Evolutionary conservation across 2,797 vertebrate species (phyloP).

Genomic region (Etheostoma perlongum): DNA sequence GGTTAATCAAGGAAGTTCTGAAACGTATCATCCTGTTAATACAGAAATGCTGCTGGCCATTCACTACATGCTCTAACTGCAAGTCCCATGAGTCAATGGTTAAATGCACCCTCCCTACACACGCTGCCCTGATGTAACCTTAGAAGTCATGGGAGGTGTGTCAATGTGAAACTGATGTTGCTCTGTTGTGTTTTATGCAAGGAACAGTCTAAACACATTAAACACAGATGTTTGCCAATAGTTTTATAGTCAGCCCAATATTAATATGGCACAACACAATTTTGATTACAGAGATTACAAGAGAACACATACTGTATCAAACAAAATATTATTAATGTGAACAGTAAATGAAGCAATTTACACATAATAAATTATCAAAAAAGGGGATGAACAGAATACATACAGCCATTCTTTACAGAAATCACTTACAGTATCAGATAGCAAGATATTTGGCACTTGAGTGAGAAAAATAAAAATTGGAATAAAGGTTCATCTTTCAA

Average conservation of each 20-base stretch:
- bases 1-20: not conserved
- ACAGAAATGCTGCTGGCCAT: not conserved
- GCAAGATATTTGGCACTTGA: constrained; percentile 76
- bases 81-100: not conserved
- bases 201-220: not conserved
- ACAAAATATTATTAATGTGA: constrained; percentile 49
- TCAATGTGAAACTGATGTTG: not conserved
- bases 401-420: constrained; percentile 57
- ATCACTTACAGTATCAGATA: constrained; percentile 56
- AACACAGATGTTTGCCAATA: constrained; percentile 20
- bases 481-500: constrained; percentile 47
- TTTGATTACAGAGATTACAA: constrained; percentile 64
- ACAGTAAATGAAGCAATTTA: constrained; percentile 71
- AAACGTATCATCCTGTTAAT: constrained; percentile 11
- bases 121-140: not conserved
- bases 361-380: constrained; percentile 77
- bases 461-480: constrained; percentile 53
- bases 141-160: not conserved
- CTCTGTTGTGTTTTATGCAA: not conserved
- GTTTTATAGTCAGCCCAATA: constrained; percentile 66
- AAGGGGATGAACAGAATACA: constrained; percentile 35
- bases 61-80: not conserved
- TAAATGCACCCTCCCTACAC: not conserved
- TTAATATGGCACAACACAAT: constrained; percentile 53
- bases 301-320: constrained; percentile 38